Evolutionary conservation across 2,113 vertebrate genomes (phyloP).

Genomic region (Cavia aperea): DNA sequence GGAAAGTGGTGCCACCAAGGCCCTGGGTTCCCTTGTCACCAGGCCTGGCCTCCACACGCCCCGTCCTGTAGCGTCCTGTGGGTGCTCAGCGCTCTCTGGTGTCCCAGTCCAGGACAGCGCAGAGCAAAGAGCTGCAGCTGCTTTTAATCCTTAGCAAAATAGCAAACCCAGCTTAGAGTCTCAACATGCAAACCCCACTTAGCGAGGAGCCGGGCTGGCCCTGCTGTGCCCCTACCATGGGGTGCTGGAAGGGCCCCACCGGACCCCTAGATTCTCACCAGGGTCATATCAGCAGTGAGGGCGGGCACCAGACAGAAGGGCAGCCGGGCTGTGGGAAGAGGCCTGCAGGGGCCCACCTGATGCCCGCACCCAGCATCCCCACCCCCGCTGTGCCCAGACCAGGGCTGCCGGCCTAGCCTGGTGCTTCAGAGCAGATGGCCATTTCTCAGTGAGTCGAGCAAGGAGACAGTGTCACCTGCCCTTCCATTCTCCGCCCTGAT

Average conservation of each 20-base stretch:
- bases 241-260: background rate
- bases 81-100: fast-evolving
- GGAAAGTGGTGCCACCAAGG: background rate
- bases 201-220: fast-evolving
- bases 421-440: background rate
- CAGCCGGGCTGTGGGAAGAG: background rate
- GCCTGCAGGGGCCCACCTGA: background rate
- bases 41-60: background rate
- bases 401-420: background rate
- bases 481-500: too few relatives aligned
- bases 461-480: too few relatives aligned
- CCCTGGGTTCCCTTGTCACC: background rate
- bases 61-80: fast-evolving
- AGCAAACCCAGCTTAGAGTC: slow-evolving; percentile 1
- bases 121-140: background rate
- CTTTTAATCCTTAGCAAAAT: slow-evolving; percentile 56
- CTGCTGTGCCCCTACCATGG: fast-evolving
- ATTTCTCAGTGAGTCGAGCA: too few relatives aligned
- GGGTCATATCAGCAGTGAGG: background rate
- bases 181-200: background rate
- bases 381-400: background rate
- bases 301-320: background rate
- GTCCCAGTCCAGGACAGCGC: background rate
- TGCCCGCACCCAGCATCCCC: background rate
- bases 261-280: background rate